A percentile compares a stretch with the other conserved stretches of the same genome.
phyloP scores from a whole-genome alignment of 1,140 invertebrate genomes.

The Apis mellifera region Amel_HAv3.1 CM009934.2:6688001-6688500 shows the following conservation, averaged over 20 bases:
- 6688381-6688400: constrained; percentile 85
- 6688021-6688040: constrained; percentile 37
- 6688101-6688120: neutral
- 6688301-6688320: constrained; percentile 86
- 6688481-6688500: constrained; percentile 80
- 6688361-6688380: constrained; percentile 91
- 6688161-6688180: neutral
- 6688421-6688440: constrained; percentile 88
- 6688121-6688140: neutral
- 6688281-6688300: constrained; percentile 92
- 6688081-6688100: no score
- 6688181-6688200: neutral
- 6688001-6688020: neutral
- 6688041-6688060: neutral
- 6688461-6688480: constrained; percentile 79
- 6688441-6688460: constrained; percentile 87
- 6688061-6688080: neutral
- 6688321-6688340: constrained; percentile 83
- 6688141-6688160: neutral
- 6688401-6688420: constrained; percentile 85
- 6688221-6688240: constrained; percentile 65
- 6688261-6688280: constrained; percentile 97
- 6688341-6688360: constrained; percentile 88
- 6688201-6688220: no score
- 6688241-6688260: constrained; percentile 93